Evolutionary conservation across 2,888 invertebrate species (phyloP), one percentile per base, ranked within the genome.

Genomic region (Brachynemurus nebulosus): DNA sequence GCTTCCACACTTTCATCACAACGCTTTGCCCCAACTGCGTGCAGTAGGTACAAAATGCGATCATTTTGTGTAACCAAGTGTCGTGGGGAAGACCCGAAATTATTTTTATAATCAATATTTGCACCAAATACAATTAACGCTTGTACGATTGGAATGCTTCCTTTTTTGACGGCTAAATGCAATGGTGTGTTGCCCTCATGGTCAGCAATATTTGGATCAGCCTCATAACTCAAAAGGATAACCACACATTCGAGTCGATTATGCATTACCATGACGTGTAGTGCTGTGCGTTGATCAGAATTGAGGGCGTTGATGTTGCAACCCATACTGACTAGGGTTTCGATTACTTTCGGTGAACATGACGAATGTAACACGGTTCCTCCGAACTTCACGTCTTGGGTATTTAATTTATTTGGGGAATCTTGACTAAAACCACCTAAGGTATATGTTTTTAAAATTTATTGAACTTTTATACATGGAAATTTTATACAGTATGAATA

Each of bases 311-410:
- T 82, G 14, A 93, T 78, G 57, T 89, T 78, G 57, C 90, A 90
- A 49, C 89, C 86, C 55, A 78, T 78, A 53, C 85, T 81, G 4
- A 86, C 77, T n/a, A 93, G 61, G 0, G 82, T 77, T 50, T 85
- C 80, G 2, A 92, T 72, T 0, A 91, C 88, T 61, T 83, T 82
- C 25, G 82, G 72, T 1, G 86, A 88, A 44, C 79, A 75, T 1
- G 89, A 82, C 92, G 92, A 93, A 61, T 93, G 93, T 33, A 93
- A 59, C 0, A 93, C 91, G 0, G 90, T 92, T 1, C 92, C 92
- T 1, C 92, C 91, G 54, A 80, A 78, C 60, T 89, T 92, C 81
- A 90, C 88, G 55, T 93, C 92, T 57, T 88, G 78, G 2, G 75
- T 71, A 57, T 74, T 76, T 0, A 85, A 62, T 50, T 81, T 82